Percentiles rank a stretch among this genome's conserved stretches.
Evolutionary conservation across 1,140 invertebrate species (phyloP).

Genomic region (Drosophila grimshawi): DNA sequence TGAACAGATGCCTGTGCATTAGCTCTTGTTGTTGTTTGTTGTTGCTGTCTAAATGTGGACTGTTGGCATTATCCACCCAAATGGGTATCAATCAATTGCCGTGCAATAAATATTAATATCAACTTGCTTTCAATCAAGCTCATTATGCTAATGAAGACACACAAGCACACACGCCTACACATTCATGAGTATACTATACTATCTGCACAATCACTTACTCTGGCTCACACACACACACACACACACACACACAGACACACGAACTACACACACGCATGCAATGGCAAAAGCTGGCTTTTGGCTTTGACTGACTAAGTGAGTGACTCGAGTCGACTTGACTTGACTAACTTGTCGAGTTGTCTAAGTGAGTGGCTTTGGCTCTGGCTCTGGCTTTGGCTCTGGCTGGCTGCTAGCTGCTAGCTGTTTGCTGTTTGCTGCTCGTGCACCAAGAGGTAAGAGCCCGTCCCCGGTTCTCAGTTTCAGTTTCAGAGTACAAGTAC

Average conservation of each 20-base stretch:
- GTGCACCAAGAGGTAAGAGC: not conserved
- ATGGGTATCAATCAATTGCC: conserved; percentile 51
- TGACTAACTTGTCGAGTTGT: conserved; percentile 61
- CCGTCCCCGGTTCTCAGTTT: not conserved
- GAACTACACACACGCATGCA: not conserved
- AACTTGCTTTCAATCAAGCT: conserved; percentile 74
- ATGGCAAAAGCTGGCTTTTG: conserved; percentile 16
- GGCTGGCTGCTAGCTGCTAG: not conserved
- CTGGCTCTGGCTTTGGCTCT: not conserved
- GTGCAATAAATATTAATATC: conserved; percentile 69
- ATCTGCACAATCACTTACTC: conserved; percentile 14
- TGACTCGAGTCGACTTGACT: conserved; percentile 38
- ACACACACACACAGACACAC: too few species aligned
- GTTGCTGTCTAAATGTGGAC: not conserved
- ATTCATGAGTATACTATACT: conserved; percentile 4
- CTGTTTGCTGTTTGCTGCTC: not conserved
- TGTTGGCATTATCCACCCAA: conserved; percentile 2
- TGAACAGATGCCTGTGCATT: not conserved
- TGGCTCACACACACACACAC: not conserved
- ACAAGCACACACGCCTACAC: conserved; percentile 70
- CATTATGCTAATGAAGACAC: conserved; percentile 78
- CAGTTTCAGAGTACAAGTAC: conserved; percentile 1
- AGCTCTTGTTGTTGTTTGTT: not conserved
- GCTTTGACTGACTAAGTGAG: conserved; percentile 54
- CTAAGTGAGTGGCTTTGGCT: conserved; percentile 46